These are phyloP conservation scores for Notarius quadriscutis DNA, from an alignment of 2,113 vertebrate species.

Conservation along the genomic window DNA sequence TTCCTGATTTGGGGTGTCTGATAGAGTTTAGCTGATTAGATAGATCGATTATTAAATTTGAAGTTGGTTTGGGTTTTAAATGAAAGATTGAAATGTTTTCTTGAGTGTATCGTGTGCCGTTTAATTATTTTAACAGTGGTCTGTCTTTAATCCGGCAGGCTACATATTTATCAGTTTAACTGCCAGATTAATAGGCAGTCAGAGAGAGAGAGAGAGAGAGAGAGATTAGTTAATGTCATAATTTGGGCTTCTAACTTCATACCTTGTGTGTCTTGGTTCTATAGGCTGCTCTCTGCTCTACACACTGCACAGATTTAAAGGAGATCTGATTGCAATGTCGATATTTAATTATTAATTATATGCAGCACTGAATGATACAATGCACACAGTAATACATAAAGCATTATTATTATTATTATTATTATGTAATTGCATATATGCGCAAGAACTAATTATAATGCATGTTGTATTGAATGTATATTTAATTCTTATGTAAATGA, in stretches of 20 bases:
- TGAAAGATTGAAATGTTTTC: neutral
- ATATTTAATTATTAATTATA: neutral
- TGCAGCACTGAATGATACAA: neutral
- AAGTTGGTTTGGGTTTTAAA: neutral
- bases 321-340: neutral
- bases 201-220: neutral
- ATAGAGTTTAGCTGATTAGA: neutral
- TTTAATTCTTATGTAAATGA: neutral
- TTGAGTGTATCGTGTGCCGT: neutral
- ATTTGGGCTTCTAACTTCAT: neutral
- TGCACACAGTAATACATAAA: neutral
- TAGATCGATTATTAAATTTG: neutral
- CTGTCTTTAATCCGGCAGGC: neutral
- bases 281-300: neutral
- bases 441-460: neutral
- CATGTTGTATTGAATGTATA: neutral
- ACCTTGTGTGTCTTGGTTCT: no score
- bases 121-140: neutral
- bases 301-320: neutral
- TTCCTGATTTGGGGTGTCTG: neutral
- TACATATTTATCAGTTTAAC: neutral
- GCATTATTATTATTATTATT: neutral
- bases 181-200: neutral
- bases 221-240: no score
- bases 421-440: neutral